These are phyloP conservation scores for Gymnocypris eckloni DNA, from an alignment of 2,797 vertebrate species.

Conservation along the genomic window DNA sequence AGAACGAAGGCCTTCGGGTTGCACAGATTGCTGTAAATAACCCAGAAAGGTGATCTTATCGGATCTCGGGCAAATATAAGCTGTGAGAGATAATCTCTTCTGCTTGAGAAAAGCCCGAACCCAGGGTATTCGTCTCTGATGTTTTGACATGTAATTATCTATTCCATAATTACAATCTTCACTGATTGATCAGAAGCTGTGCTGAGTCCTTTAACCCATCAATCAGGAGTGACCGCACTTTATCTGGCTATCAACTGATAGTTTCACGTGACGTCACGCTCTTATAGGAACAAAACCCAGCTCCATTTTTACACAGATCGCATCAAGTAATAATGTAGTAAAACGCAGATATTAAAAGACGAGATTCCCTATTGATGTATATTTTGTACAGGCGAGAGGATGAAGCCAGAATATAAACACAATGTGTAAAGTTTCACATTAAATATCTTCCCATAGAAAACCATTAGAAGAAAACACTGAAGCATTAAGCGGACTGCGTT, in stretches of 20 bases:
- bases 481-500: no score
- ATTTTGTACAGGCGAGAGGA: no score
- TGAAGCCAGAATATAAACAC: no score
- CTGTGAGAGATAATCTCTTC: conserved; percentile 65
- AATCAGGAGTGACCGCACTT: conserved; percentile 74
- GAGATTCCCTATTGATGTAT: no score
- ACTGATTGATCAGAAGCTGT: conserved; percentile 71
- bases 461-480: no score
- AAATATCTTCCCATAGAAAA: no score
- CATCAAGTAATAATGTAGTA: no score
- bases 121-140: conserved; percentile 71
- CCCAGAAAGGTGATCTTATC: conserved; percentile 72
- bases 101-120: conserved; percentile 60
- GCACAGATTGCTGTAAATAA: conserved; percentile 70
- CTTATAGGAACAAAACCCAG: no score
- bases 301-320: no score
- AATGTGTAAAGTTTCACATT: no score
- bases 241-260: conserved; percentile 65
- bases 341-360: no score
- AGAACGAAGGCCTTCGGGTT: conserved; percentile 62
- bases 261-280: no score
- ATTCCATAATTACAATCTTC: conserved; percentile 76
- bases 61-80: conserved; percentile 64
- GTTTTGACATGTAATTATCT: conserved; percentile 80
- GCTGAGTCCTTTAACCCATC: conserved; percentile 72